Percentiles rank a stretch among this genome's conserved stretches.
Evolutionary conservation across 2,888 invertebrate species (phyloP).

Genomic region (Chloroclysta siterata): DNA sequence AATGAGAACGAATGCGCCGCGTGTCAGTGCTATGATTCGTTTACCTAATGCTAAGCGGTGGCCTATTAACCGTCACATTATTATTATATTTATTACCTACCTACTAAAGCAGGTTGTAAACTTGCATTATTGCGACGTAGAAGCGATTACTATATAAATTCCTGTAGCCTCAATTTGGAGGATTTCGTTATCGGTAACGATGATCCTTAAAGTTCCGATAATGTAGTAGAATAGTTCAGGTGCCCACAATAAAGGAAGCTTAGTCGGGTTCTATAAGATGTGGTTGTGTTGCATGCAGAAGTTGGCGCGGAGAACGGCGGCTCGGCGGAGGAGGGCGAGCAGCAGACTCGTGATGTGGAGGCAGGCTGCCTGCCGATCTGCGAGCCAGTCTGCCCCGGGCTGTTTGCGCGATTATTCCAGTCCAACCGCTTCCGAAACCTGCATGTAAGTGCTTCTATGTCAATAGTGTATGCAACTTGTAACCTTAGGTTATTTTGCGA

Average conservation of each 20-base stretch:
- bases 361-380: slow-evolving; percentile 55
- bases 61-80: too few relatives aligned
- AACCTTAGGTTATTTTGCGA: background rate
- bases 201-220: background rate
- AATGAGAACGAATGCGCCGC: too few relatives aligned
- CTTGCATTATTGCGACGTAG: too few relatives aligned
- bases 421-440: slow-evolving; percentile 92
- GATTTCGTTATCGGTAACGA: too few relatives aligned
- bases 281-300: slow-evolving; percentile 8
- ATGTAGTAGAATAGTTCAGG: background rate
- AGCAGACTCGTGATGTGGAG: slow-evolving; percentile 53
- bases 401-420: slow-evolving; percentile 86
- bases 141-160: too few relatives aligned
- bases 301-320: slow-evolving; percentile 47
- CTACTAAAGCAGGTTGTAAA: too few relatives aligned
- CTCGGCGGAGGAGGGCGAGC: slow-evolving; percentile 46
- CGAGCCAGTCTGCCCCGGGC: slow-evolving; percentile 74
- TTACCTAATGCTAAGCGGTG: too few relatives aligned
- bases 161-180: too few relatives aligned
- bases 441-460: slow-evolving; percentile 84
- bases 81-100: too few relatives aligned
- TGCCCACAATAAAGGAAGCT: background rate
- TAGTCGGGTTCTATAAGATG: background rate
- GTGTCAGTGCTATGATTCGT: too few relatives aligned
- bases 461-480: background rate